These are phyloP conservation scores for Bombycilla garrulus DNA, from an alignment of 2,113 vertebrate genomes.

Conservation along the genomic window DNA sequence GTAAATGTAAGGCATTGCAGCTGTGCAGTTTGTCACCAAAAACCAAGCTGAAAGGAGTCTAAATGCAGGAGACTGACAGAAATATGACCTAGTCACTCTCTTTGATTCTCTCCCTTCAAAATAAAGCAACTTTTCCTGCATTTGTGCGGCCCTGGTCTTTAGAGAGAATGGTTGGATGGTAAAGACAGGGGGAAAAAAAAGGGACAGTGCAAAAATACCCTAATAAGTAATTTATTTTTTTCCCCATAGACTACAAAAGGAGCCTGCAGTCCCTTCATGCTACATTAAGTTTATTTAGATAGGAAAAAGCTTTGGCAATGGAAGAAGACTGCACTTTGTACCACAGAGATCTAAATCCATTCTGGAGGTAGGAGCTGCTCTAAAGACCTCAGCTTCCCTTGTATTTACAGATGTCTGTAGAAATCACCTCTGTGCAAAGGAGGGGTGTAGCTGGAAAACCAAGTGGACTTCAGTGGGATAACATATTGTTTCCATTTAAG, in stretches of 20 bases:
- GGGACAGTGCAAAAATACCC: background rate
- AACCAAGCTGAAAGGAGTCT: slow-evolving; percentile 49
- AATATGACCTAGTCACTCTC: slow-evolving; percentile 15
- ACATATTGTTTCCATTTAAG: slow-evolving; percentile 46
- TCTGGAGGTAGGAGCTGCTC: background rate
- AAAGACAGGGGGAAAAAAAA: background rate
- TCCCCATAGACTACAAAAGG: background rate
- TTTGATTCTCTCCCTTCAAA: background rate
- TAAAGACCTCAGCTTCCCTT: background rate
- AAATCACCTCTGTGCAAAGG: background rate
- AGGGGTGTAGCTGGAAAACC: background rate
- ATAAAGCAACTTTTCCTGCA: background rate
- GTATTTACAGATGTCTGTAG: background rate
- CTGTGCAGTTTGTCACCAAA: slow-evolving; percentile 70
- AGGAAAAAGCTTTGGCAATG: background rate
- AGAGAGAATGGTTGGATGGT: background rate
- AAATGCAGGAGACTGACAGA: background rate
- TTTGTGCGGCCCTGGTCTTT: background rate
- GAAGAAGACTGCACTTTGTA: background rate
- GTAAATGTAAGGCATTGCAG: slow-evolving; percentile 71
- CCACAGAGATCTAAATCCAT: background rate
- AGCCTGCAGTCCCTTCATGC: background rate
- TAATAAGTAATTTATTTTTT: background rate
- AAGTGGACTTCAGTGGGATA: background rate
- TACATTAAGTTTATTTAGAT: background rate